A percentile compares a stretch with the other conserved stretches of the same genome.
Conservation (phyloP, 2,888 invertebrate genomes). For the Rhogogaster chlorosoma region DNA sequence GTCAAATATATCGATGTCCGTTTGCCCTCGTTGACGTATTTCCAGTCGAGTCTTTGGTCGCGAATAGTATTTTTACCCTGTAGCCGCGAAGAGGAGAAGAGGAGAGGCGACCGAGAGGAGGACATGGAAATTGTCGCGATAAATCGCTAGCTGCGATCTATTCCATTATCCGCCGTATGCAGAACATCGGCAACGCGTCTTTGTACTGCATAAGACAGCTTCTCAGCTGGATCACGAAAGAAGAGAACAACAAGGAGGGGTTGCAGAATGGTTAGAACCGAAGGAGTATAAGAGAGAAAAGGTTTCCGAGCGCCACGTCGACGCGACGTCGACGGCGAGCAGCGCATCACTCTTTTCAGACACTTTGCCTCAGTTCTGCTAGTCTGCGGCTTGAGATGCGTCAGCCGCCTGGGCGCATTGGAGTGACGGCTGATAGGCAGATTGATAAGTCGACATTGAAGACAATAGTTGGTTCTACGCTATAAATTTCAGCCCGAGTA, state of each 20-base stretch:
- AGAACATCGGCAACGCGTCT: constrained; percentile 70
- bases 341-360: constrained; percentile 46
- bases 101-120: background rate
- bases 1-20: constrained; percentile 45
- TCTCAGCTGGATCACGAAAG: constrained; percentile 19
- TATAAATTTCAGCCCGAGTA: constrained; percentile 41
- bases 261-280: background rate
- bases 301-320: constrained; percentile 47
- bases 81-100: background rate
- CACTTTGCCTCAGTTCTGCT: constrained; percentile 48
- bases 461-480: constrained; percentile 50
- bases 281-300: constrained; percentile 30
- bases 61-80: constrained; percentile 46
- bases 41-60: constrained; percentile 52
- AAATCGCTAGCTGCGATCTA: constrained; percentile 74
- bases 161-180: constrained; percentile 75
- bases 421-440: constrained; percentile 50
- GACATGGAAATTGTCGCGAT: constrained; percentile 76
- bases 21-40: constrained; percentile 51
- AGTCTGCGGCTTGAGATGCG: constrained; percentile 33
- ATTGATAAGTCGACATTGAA: constrained; percentile 51
- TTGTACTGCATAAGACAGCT: constrained; percentile 62
- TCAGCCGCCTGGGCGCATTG: constrained; percentile 39
- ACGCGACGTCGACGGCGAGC: constrained; percentile 46
- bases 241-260: background rate